phyloP scores from a whole-genome alignment of 2,888 invertebrate genomes.

The Resseliella maxima region DNA sequence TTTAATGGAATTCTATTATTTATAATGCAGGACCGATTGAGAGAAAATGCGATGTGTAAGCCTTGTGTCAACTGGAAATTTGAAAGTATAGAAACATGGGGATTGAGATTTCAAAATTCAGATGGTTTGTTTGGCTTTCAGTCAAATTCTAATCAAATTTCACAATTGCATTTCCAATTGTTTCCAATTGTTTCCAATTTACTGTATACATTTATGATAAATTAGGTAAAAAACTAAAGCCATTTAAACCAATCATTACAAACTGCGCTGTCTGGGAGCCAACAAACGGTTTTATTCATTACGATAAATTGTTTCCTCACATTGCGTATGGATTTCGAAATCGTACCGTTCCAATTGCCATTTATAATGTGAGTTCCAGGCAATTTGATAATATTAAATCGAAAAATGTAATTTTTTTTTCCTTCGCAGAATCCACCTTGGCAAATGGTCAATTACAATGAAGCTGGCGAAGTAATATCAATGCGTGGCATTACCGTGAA shows the following conservation, averaged over 20 bases:
- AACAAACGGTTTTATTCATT: slow-evolving; percentile 74
- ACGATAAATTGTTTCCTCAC: slow-evolving; percentile 83
- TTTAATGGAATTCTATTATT: slow-evolving; percentile 57
- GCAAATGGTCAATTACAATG: slow-evolving; percentile 77
- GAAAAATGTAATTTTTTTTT: slow-evolving; percentile 55
- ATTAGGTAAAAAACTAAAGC: not conserved
- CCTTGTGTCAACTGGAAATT: slow-evolving; percentile 72
- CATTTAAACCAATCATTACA: slow-evolving; percentile 62
- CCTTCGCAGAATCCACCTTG: slow-evolving; percentile 91
- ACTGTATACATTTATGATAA: no score
- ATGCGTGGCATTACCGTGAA: slow-evolving; percentile 83
- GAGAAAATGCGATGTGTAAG: slow-evolving; percentile 67
- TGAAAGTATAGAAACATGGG: slow-evolving; percentile 72
- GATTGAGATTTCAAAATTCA: slow-evolving; percentile 60
- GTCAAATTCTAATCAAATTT: no score
- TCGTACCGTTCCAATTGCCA: slow-evolving; percentile 77
- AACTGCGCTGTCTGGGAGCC: slow-evolving; percentile 82
- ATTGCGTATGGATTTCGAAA: slow-evolving; percentile 82
- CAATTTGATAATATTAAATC: slow-evolving; percentile 14
- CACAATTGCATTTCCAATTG: no score
- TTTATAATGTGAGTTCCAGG: slow-evolving; percentile 77
- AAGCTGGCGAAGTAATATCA: slow-evolving; percentile 70
- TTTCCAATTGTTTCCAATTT: no score
- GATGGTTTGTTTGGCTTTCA: no score
- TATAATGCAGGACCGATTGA: slow-evolving; percentile 62